Evolutionary conservation across 2,888 invertebrate species (phyloP).

Genomic region (Pollenia amentaria): DNA sequence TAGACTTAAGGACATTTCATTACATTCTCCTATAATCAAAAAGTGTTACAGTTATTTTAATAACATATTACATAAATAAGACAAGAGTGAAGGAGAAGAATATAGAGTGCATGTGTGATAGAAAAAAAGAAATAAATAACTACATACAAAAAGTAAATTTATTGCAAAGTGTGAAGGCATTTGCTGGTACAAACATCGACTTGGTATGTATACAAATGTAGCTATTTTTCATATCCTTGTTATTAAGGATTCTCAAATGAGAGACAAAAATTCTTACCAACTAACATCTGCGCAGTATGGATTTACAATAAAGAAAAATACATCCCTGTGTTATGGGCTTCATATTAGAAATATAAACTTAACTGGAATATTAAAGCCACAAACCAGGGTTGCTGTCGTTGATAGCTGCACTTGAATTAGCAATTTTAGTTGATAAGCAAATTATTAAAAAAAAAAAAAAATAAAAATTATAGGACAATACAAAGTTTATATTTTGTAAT

Average conservation of each 20-base stretch:
- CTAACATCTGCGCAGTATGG: constrained; percentile 21
- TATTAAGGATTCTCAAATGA: constrained; percentile 15
- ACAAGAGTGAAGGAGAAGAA: constrained; percentile 52
- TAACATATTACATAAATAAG: background rate
- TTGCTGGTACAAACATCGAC: background rate
- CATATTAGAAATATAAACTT: background rate
- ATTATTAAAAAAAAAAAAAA: no score
- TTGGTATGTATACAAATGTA: constrained; percentile 37
- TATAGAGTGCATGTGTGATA: background rate
- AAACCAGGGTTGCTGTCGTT: constrained; percentile 59
- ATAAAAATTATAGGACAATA: no score
- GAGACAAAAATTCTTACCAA: background rate
- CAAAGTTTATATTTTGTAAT: no score
- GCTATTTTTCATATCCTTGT: background rate
- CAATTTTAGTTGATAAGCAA: no score
- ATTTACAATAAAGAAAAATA: background rate
- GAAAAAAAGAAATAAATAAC: background rate
- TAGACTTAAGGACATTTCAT: background rate
- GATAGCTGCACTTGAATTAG: background rate
- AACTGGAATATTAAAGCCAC: background rate
- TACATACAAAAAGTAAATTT: background rate
- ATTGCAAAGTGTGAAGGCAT: constrained; percentile 35
- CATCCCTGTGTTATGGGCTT: constrained; percentile 30
- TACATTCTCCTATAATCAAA: background rate
- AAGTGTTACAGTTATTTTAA: constrained; percentile 2